phyloP scores from a whole-genome alignment of 2,113 vertebrate genomes.

The Malurus cyaneus region DNA sequence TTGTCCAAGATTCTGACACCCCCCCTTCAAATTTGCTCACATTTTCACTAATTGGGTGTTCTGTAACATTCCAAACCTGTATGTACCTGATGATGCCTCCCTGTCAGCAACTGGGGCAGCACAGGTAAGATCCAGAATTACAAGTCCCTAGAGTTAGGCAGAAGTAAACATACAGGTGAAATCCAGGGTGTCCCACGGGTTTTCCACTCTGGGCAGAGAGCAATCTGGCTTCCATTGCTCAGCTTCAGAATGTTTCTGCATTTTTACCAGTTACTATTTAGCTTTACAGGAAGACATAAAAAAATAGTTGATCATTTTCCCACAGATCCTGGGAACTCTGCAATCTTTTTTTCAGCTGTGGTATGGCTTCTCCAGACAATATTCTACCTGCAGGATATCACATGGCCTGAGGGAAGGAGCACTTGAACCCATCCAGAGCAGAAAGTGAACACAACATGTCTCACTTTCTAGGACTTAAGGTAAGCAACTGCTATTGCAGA shows the following conservation, averaged over 20 bases:
- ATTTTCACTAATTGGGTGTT: background rate
- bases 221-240: background rate
- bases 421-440: background rate
- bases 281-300: background rate
- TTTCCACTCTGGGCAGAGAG: background rate
- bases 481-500: background rate
- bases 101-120: background rate
- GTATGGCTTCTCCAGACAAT: background rate
- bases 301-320: background rate
- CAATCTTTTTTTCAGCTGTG: accelerated
- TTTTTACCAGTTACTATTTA: background rate
- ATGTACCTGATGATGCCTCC: background rate
- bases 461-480: accelerated
- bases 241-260: background rate
- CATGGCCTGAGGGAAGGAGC: accelerated
- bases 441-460: background rate
- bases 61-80: background rate
- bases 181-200: background rate
- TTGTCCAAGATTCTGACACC: background rate
- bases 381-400: too few species aligned
- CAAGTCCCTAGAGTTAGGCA: background rate
- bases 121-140: background rate
- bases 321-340: background rate
- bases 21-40: accelerated
- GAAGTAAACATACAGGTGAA: accelerated